phyloP scores from a whole-genome alignment of 2,888 invertebrate genomes.

The Troides helena region DNA sequence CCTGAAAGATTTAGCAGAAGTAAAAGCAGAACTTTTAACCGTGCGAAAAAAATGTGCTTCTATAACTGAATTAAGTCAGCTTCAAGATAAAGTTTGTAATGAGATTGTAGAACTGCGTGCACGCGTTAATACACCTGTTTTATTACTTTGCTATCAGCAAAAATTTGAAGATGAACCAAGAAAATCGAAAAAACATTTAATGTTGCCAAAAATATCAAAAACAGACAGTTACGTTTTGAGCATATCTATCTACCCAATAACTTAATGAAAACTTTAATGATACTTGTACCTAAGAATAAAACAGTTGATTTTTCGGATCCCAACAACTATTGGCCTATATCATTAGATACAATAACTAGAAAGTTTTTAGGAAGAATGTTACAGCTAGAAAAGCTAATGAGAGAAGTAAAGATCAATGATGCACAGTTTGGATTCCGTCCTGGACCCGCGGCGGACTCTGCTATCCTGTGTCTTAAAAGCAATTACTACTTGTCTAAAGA shows the following conservation, averaged over 20 bases:
- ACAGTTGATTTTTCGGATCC: conserved; percentile 32
- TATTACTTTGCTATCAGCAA: no score
- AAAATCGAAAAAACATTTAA: no score
- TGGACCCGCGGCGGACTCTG: conserved; percentile 6
- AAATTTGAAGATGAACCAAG: no score
- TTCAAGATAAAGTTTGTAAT: no score
- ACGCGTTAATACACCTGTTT: no score
- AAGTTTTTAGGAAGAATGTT: conserved; percentile 34
- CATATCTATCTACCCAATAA: conserved; percentile 18
- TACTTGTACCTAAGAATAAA: conserved; percentile 35
- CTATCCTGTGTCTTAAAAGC: conserved; percentile 26
- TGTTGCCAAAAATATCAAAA: no score
- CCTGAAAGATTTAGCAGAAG: no score
- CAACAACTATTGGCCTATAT: conserved; percentile 35
- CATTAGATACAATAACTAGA: conserved; percentile 33
- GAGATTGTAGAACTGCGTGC: no score
- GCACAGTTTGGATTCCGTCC: conserved; percentile 29
- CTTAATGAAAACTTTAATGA: conserved; percentile 30
- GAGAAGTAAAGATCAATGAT: conserved; percentile 27
- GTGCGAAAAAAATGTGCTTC: no score
- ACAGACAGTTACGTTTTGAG: no score
- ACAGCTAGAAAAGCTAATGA: background rate
- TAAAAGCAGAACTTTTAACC: no score
- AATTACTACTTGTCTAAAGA: conserved; percentile 20
- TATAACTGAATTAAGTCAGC: no score